A percentile compares a stretch with the other conserved stretches of the same genome.
Evolutionary conservation across 2,113 vertebrate genomes (phyloP).

Genomic region (Jaculus jaculus): DNA sequence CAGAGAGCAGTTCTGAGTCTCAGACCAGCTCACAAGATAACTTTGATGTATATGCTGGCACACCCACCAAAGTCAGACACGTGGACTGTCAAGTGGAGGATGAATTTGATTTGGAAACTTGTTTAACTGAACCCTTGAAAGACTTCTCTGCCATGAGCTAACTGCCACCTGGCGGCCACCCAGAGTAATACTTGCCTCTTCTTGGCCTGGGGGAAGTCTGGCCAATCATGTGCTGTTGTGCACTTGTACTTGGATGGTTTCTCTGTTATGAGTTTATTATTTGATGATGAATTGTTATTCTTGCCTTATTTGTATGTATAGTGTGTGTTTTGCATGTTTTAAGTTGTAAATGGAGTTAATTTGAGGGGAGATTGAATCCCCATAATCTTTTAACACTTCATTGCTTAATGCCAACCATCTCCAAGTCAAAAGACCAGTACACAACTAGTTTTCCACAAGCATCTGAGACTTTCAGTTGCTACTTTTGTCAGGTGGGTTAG

Average conservation of each 20-base stretch:
- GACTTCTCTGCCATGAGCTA: constrained; percentile 82
- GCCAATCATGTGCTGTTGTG: neutral
- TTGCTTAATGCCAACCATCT: neutral
- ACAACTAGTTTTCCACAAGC: neutral
- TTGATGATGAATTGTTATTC: neutral
- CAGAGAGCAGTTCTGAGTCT: too few species aligned
- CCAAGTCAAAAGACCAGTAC: neutral
- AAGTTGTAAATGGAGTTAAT: constrained; percentile 44
- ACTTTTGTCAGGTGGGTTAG: neutral
- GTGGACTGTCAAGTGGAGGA: constrained; percentile 80
- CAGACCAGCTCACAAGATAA: too few species aligned
- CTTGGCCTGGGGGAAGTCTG: neutral
- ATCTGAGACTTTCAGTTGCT: rapidly evolving
- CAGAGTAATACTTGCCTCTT: neutral
- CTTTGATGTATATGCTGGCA: constrained; percentile 84
- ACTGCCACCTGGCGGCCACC: neutral
- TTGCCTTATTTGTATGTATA: constrained; percentile 76
- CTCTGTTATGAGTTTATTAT: constrained; percentile 36
- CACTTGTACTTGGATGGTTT: neutral
- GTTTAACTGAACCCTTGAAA: constrained; percentile 81
- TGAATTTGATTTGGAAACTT: constrained; percentile 85
- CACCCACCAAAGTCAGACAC: constrained; percentile 90
- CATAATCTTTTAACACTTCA: neutral
- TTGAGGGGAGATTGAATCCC: neutral
- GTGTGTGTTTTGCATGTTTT: constrained; percentile 67